Evolutionary conservation across 2,113 vertebrate species (phyloP).

Genomic region (Bubo blakistoni): DNA sequence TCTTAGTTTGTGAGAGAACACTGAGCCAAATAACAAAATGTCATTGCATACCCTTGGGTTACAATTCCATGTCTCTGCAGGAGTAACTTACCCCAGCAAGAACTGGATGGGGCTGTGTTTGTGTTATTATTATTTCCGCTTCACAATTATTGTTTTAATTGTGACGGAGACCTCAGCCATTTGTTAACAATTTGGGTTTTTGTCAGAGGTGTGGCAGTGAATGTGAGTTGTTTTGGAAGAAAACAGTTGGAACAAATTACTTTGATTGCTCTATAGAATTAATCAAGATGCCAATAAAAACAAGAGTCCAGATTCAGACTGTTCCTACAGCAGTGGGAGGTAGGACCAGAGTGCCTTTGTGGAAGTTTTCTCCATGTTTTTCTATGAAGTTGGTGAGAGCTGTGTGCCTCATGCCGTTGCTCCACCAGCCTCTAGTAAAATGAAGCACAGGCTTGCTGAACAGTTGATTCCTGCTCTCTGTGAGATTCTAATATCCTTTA

Average conservation of each 20-base stretch:
- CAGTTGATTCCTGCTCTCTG: background rate
- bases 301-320: background rate
- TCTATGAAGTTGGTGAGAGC: background rate
- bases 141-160: background rate
- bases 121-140: background rate
- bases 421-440: background rate
- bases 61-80: background rate
- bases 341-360: background rate
- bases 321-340: background rate
- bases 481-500: background rate
- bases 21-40: background rate
- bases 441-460: background rate
- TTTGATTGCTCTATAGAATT: slow-evolving; percentile 13
- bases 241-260: slow-evolving; percentile 17
- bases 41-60: background rate
- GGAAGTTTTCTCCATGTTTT: background rate
- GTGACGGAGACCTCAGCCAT: background rate
- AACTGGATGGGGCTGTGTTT: background rate
- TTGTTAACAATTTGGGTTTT: slow-evolving; percentile 33
- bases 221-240: slow-evolving; percentile 29
- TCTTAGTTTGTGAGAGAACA: background rate
- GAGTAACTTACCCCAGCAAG: background rate
- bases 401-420: background rate
- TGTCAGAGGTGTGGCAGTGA: slow-evolving; percentile 2
- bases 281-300: slow-evolving; percentile 4